Evolutionary conservation across 1,140 invertebrate species (phyloP).

Genomic region (Orius insidiosus): DNA sequence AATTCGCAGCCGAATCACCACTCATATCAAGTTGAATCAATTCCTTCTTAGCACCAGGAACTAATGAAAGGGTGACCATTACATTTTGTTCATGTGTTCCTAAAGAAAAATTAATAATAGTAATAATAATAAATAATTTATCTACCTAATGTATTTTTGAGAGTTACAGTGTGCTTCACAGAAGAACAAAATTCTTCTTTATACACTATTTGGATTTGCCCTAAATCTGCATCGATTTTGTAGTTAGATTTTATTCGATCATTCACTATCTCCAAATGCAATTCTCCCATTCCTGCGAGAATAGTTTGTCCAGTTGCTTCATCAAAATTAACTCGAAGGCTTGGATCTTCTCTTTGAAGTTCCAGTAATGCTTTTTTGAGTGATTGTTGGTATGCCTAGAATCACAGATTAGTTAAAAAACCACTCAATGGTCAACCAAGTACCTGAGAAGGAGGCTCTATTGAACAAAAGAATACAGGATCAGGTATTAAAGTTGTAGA

Average conservation of each 20-base stretch:
- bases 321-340: conserved; percentile 59
- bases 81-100: conserved; percentile 2
- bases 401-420: conserved; percentile 13
- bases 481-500: conserved; percentile 31
- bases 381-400: conserved; percentile 43
- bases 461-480: conserved; percentile 93
- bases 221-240: conserved; percentile 83
- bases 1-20: conserved; percentile 1
- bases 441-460: conserved; percentile 67
- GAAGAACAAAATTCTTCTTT: conserved; percentile 49
- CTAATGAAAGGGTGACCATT: not conserved
- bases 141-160: not conserved
- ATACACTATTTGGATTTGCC: conserved; percentile 86
- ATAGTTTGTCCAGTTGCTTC: conserved; percentile 71
- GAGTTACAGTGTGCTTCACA: conserved; percentile 28
- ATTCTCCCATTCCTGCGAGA: conserved; percentile 86
- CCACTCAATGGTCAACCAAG: no score
- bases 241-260: conserved; percentile 75
- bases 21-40: not conserved
- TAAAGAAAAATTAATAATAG: not conserved
- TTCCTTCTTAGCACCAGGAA: not conserved
- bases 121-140: not conserved
- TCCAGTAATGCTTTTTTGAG: conserved; percentile 73
- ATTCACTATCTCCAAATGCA: conserved; percentile 89
- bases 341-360: conserved; percentile 85